phyloP scores from a whole-genome alignment of 2,113 vertebrate genomes.

The Neolamprologus modestus region DNA sequence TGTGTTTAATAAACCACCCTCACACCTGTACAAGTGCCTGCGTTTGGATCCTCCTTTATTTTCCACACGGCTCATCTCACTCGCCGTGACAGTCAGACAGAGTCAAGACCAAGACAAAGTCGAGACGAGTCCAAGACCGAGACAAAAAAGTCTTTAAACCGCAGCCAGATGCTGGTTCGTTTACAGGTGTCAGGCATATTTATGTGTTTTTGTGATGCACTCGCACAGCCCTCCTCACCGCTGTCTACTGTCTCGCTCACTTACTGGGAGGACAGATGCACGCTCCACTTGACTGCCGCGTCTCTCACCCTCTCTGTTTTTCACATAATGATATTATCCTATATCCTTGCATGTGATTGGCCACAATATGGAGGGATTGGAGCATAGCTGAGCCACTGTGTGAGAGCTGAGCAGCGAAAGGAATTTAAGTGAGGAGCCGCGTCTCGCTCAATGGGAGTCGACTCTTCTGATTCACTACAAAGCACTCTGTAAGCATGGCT shows the following conservation, averaged over 20 bases:
- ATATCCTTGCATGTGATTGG: too few species aligned
- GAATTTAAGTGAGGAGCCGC: neutral
- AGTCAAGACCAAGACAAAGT: neutral
- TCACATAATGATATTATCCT: too few species aligned
- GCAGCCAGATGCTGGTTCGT: neutral
- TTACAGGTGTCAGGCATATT: neutral
- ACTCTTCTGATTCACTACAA: neutral
- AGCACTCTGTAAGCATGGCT: neutral
- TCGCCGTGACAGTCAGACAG: neutral
- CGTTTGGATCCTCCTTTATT: too few species aligned
- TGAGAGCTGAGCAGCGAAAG: accelerated
- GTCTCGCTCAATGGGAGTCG: neutral
- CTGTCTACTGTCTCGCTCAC: neutral
- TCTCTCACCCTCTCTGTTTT: neutral
- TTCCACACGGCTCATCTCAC: too few species aligned
- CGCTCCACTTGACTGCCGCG: accelerated
- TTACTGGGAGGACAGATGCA: neutral
- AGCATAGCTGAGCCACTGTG: neutral
- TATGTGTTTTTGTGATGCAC: neutral
- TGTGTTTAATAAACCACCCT: too few species aligned
- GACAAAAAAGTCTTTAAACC: neutral
- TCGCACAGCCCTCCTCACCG: neutral
- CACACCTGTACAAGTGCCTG: too few species aligned
- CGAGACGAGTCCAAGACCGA: neutral
- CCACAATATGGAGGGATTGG: neutral